Percentiles rank a stretch among this genome's conserved stretches.
Conservation (phyloP, 2,797 vertebrate species). For the Melanotaenia parkinsoni region DNA sequence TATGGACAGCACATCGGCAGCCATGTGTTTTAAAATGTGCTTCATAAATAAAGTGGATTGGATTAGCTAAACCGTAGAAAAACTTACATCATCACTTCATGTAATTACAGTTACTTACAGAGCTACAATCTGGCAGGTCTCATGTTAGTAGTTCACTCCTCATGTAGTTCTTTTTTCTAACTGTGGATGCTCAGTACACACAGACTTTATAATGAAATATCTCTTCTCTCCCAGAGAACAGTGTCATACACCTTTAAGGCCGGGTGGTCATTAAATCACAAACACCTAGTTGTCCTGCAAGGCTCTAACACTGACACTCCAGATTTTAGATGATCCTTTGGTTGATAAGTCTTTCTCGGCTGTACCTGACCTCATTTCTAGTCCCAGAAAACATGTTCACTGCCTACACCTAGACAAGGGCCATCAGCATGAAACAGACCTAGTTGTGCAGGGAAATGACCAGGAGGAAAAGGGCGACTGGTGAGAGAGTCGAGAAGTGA, state of each 20-base stretch:
- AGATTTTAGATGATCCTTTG: constrained; percentile 53
- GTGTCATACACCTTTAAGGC: constrained; percentile 12
- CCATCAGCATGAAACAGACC: constrained; percentile 42
- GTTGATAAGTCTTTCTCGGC: constrained; percentile 50
- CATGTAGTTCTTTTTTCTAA: not conserved
- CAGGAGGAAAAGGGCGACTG: not conserved
- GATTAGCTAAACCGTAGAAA: too few species aligned
- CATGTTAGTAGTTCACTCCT: not conserved
- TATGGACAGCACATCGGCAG: too few species aligned
- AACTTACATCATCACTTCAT: too few species aligned
- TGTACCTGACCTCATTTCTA: constrained; percentile 69
- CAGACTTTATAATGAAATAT: constrained; percentile 29
- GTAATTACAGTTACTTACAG: too few species aligned
- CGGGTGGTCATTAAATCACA: constrained; percentile 50
- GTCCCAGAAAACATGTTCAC: constrained; percentile 42
- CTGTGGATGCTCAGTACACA: not conserved
- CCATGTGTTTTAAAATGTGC: too few species aligned
- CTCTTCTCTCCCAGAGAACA: constrained; percentile 30
- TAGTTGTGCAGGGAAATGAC: constrained; percentile 32
- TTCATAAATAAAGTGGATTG: too few species aligned
- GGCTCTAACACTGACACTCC: constrained; percentile 37
- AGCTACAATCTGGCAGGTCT: too few species aligned
- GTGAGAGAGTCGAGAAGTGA: constrained; percentile 21
- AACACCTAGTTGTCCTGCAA: constrained; percentile 25
- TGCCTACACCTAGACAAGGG: constrained; percentile 57